Evolutionary conservation across 2,888 invertebrate species (phyloP), one percentile per base, ranked within the genome.

Genomic region (Clistopyga incitator): DNA sequence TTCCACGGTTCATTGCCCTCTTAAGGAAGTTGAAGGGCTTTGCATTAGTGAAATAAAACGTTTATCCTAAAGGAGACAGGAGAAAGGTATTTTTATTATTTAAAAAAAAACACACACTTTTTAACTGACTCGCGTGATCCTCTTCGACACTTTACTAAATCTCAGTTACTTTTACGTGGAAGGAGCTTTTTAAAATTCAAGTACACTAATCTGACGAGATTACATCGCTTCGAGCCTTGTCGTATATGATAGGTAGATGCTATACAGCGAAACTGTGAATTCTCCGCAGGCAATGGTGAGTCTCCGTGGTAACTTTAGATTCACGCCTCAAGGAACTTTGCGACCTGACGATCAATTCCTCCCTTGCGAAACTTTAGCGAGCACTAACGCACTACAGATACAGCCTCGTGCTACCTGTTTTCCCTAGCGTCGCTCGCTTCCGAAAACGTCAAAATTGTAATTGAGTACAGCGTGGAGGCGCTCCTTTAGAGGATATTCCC

Each of bases 321-420:
- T 64, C 38, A 38, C 38, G 64, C 64, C 64, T 64, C 64, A 18
- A 38, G 64, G 64, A 64, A 64, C 64, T 64, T 64, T 38, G 34
- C 10, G 38, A 64, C 64, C 64, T 18, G 64, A 18, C 38, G 61
- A 64, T 64, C 64, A 38, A 64, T 38, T 18, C 20, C 18, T 6
- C 20, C 42, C 18, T 38, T 38, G 20, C 38, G 38, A 64, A 64
- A 64, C 64, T 64, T 64, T 11, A 38, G 42, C 10, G 20, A 34
- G 3, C 10, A 6, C 38, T 38, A 18, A n/a, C n/a, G 18, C 18
- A n/a, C n/a, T n/a, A n/a, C n/a, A 18, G 38, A 38, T 61, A 34
- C 61, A 64, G 10, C 64, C 10, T 38, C 38, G 18, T 10, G 20
- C 20, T 20, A 3, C 11, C 42, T 64, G 20, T 20, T 64, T 64